Percentiles rank a stretch among this genome's conserved stretches.
Conservation (phyloP, 2,113 vertebrate species). For the Falco punctatus region DNA sequence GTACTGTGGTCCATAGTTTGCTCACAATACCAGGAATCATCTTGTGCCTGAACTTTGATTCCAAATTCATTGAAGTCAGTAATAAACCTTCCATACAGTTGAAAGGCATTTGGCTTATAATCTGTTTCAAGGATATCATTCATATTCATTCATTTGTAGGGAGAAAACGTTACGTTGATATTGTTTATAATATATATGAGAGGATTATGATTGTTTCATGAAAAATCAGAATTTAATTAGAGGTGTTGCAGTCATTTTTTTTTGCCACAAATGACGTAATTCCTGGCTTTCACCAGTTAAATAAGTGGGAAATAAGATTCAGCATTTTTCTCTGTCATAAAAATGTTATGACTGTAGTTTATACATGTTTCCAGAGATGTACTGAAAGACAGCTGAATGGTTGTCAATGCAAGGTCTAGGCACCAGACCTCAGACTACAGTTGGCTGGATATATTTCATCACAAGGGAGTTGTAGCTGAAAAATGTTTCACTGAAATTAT, state of each 20-base stretch:
- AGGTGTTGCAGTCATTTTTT: not conserved
- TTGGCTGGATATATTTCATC: not conserved
- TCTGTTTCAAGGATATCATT: not conserved
- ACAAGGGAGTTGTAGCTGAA: not conserved
- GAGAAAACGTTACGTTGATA: not conserved
- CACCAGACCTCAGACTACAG: not conserved
- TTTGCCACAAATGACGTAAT: fast-evolving
- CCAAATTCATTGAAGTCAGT: not conserved
- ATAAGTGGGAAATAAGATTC: not conserved
- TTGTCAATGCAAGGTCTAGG: not conserved
- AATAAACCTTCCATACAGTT: not conserved
- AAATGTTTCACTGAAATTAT: not conserved
- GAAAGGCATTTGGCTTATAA: not conserved
- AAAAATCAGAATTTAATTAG: not conserved
- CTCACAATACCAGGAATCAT: not conserved
- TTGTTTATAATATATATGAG: not conserved
- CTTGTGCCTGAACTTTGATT: not conserved
- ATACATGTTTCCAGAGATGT: not conserved
- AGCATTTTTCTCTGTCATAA: not conserved
- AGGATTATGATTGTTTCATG: not conserved
- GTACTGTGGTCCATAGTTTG: not conserved
- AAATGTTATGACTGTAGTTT: not conserved
- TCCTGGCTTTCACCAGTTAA: not conserved
- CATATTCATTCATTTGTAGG: not conserved
- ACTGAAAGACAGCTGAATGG: not conserved